Percentiles rank a stretch among this genome's conserved stretches.
Conservation (phyloP, 2,113 vertebrate genomes). For the Cheilinus undulatus region DNA sequence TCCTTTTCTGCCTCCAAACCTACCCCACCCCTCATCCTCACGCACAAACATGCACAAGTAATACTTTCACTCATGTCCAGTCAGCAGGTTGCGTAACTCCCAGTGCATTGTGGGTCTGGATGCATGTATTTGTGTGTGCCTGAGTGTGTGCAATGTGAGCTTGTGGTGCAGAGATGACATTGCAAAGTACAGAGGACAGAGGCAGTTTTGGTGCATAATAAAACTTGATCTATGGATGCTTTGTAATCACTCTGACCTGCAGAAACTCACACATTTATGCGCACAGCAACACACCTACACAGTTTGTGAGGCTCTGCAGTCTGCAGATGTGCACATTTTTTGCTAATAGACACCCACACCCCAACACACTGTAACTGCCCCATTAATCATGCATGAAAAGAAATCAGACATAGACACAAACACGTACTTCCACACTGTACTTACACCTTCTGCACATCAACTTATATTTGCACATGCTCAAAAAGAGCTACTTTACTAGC, state of each 20-base stretch:
- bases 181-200: constrained; percentile 77
- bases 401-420: constrained; percentile 38
- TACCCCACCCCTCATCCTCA: constrained; percentile 40
- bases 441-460: constrained; percentile 19
- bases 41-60: constrained; percentile 42
- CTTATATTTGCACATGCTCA: constrained; percentile 38
- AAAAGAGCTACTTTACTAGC: constrained; percentile 56
- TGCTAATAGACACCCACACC: constrained; percentile 40
- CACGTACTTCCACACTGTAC: constrained; percentile 1
- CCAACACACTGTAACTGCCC: constrained; percentile 40
- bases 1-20: constrained; percentile 41
- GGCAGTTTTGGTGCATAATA: constrained; percentile 81
- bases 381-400: constrained; percentile 61
- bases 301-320: constrained; percentile 50
- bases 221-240: constrained; percentile 82
- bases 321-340: constrained; percentile 55
- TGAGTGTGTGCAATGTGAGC: constrained; percentile 49
- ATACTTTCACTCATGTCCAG: constrained; percentile 71
- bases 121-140: constrained; percentile 52
- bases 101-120: constrained; percentile 72
- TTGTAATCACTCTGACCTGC: constrained; percentile 70
- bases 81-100: constrained; percentile 78
- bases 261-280: constrained; percentile 23
- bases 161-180: constrained; percentile 71
- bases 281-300: constrained; percentile 14